These are phyloP conservation scores for Steatocranus sp. DNA, from an alignment of 2,797 vertebrate genomes.

Conservation along the genomic window DNA sequence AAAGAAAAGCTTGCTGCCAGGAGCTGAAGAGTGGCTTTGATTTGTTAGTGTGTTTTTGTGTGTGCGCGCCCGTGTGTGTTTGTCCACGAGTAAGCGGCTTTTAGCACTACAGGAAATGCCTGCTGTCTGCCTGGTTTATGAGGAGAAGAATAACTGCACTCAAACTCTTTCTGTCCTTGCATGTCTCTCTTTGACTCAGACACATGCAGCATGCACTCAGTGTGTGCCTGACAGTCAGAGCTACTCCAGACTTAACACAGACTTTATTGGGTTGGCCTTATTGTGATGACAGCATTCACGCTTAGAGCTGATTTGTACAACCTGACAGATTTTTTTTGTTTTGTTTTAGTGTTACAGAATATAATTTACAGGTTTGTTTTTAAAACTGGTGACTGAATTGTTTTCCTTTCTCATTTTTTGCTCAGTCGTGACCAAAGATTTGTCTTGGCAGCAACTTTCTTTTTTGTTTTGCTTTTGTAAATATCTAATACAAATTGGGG, in stretches of 20 bases:
- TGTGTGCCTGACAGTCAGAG: neutral
- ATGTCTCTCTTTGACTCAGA: constrained; percentile 26
- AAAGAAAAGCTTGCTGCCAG: constrained; percentile 4
- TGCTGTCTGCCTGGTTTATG: constrained; percentile 61
- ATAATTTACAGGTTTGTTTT: neutral
- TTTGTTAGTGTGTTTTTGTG: constrained; percentile 10
- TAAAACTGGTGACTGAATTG: neutral
- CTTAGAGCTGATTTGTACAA: neutral
- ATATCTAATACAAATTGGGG: neutral
- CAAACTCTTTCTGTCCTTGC: constrained; percentile 3
- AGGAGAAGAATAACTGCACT: constrained; percentile 29
- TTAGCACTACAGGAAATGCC: constrained; percentile 69
- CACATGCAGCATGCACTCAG: neutral
- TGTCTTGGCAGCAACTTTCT: neutral
- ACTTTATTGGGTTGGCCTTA: neutral
- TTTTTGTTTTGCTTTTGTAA: neutral
- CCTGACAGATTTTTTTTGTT: neutral
- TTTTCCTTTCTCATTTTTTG: neutral
- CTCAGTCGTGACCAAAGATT: neutral
- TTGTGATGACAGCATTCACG: neutral
- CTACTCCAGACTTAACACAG: neutral
- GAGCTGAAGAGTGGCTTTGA: constrained; percentile 14
- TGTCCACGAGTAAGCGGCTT: constrained; percentile 21
- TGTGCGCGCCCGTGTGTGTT: neutral
- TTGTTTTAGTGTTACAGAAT: neutral